phyloP scores from a whole-genome alignment of 2,113 vertebrate genomes.

The Aegithalos caudatus region DNA sequence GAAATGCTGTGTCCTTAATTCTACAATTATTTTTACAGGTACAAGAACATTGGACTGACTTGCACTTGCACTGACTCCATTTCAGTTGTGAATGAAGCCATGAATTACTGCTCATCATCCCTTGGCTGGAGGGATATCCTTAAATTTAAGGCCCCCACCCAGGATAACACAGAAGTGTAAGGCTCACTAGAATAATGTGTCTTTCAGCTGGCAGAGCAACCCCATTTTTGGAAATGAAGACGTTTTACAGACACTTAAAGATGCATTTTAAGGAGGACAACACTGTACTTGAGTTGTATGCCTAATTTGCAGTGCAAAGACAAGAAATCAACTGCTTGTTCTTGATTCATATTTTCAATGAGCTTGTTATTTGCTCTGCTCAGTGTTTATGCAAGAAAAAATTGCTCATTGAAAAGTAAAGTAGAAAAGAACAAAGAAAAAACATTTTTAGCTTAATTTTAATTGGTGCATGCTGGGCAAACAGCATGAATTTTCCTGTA shows the following conservation, averaged over 20 bases:
- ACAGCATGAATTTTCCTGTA: conserved; percentile 40
- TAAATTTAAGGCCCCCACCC: not conserved
- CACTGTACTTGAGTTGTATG: not conserved
- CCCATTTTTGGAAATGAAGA: not conserved
- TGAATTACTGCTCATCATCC: not conserved
- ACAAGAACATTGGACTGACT: not conserved
- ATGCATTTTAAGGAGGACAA: conserved; percentile 21
- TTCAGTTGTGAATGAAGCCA: not conserved
- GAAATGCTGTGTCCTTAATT: not conserved
- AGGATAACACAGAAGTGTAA: not conserved
- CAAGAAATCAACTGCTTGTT: conserved; percentile 56
- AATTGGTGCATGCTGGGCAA: conserved; percentile 36
- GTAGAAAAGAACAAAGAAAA: not conserved
- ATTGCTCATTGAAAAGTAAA: conserved; percentile 35
- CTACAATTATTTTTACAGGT: not conserved
- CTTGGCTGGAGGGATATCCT: not conserved
- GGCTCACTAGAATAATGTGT: not conserved
- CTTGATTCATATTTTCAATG: conserved; percentile 30
- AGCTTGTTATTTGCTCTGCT: conserved; percentile 43
- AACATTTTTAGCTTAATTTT: conserved; percentile 51
- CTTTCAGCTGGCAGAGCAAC: not conserved
- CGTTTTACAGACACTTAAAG: not conserved
- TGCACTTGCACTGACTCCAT: not conserved
- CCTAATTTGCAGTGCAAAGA: conserved; percentile 33
- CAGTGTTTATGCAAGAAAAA: conserved; percentile 53